A percentile compares a stretch with the other conserved stretches of the same genome.
Conservation (phyloP, 1,140 invertebrate genomes). For the Lerema accius region DNA sequence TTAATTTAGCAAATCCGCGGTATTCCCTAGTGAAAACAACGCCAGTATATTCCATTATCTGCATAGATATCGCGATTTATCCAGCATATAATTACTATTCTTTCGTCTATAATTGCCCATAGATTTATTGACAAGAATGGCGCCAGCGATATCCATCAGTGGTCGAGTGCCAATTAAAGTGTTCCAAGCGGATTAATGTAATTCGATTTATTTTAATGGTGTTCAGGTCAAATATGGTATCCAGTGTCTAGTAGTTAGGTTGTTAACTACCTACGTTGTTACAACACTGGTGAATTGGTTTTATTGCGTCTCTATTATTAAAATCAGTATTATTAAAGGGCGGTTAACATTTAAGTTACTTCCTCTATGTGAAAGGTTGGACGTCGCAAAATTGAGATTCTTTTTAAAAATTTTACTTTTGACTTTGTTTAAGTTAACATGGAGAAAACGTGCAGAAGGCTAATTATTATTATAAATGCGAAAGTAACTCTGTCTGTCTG, state of each 20-base stretch:
- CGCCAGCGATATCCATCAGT: slow-evolving; percentile 16
- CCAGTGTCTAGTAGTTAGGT: not conserved
- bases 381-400: too few relatives aligned
- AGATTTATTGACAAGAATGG: slow-evolving; percentile 24
- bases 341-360: too few relatives aligned
- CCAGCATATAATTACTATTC: slow-evolving; percentile 27
- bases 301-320: not conserved
- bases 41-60: not conserved
- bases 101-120: slow-evolving; percentile 28
- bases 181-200: slow-evolving; percentile 14
- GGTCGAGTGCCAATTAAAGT: slow-evolving; percentile 16
- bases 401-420: too few relatives aligned
- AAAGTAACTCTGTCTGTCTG: too few relatives aligned
- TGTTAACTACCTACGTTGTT: not conserved
- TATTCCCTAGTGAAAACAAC: not conserved
- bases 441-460: too few relatives aligned
- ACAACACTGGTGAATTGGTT: not conserved
- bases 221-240: slow-evolving; percentile 11
- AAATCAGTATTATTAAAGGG: too few relatives aligned
- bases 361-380: too few relatives aligned
- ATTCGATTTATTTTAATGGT: slow-evolving; percentile 11
- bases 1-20: not conserved
- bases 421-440: too few relatives aligned
- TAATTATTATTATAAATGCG: too few relatives aligned
- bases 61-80: slow-evolving; percentile 15